Base-by-base conservation (phyloP, 2,888 invertebrate species). In the Eilema sororculum region DNA sequence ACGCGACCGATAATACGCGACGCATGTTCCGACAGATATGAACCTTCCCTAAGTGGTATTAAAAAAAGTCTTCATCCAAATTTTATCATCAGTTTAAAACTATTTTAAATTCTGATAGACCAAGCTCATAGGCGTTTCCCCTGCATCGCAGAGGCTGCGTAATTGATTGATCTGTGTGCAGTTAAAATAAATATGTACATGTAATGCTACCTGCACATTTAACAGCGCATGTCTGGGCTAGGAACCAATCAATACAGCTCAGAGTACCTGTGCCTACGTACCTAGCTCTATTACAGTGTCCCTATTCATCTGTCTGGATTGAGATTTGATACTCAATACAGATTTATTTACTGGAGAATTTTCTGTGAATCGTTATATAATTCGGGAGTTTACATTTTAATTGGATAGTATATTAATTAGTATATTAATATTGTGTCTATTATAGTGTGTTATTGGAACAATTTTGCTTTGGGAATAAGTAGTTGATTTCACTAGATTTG, bases 141-240 rank as follows among this genome's bases (percentile, higher is more conserved):
- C 20, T 65, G 30, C 57, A 20, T 25, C 37, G 12, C 24, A 4
- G 24, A 30, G 0, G 59, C n/a, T 13, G 41, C 25, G 1, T 58
- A n/a, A 60, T 67, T 60, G 67, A 67, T 67, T 60, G 67, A 60
- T 67, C 41, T 59, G 66, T 67, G n/a, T 60, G 67, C 59, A 60
- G 28, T 37, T 60, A 16, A 46, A 25, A 66, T 66, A 33, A 65
- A 65, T 60, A 65, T 59, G 28, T 20, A 59, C 28, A 60, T 60
- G 52, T 67, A 28, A 30, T 67, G 52, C 52, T 52, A 60, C 67
- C 60, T 46, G 60, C 25, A 41, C 46, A 59, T 30, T 60, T 16
- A 22, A 67, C 28, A 9, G 67, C 67, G 67, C 67, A 67, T 67
- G 67, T 67, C 67, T 52, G 60, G 46, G 12, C 60, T 67, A 46